Base-by-base conservation (phyloP, 2,888 invertebrate genomes). In the Drosophila tanythrix region DNA sequence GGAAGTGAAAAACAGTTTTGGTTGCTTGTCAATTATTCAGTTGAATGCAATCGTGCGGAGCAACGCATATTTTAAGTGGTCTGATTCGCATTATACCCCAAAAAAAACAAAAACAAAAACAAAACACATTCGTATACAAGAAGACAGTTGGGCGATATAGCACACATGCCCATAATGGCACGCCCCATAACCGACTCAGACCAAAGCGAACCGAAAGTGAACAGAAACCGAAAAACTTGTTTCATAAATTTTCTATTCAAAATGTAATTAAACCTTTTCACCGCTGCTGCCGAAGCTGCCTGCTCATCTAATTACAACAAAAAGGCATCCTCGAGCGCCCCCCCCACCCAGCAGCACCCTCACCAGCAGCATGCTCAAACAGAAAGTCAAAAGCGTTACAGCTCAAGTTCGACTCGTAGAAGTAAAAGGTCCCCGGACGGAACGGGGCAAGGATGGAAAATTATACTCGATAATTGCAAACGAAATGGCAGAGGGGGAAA, bases 241-340 rank as follows among this genome's bases (percentile, higher is more conserved):
- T 87, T 82, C 90, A 87, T 89, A 87, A 89, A 87, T 87, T 87
- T 88, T 72, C 88, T 82, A 87, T 89, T 87, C 90, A 87, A 87
- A 87, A 89, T 88, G 87, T 87, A 87, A 87, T 87, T 87, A 87
- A 87, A 87, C 86, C 87, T 89, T 88, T 88, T 86, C 76, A 74
- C 77, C 72, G 76, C 58, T 50, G 70, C 67, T 67, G 74, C 27
- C 55, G 76, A 46, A 66, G 62, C 67, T 67, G 81, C 38, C 79
- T 75, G 81, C 87, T 85, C 85, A 89, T 89, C 88, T 89, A 88
- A 88, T 85, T 88, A 86, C 88, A 89, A 84, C 73, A 78, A 81
- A 81, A 87, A 74, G 76, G 72, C 79, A 82, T 68, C 63, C 74
- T 78, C 66, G 43, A 71, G 70, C 52, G 71, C 52, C 61, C 71